Evolutionary conservation across 2,113 vertebrate species (phyloP).

Genomic region (Varanus komodoensis): DNA sequence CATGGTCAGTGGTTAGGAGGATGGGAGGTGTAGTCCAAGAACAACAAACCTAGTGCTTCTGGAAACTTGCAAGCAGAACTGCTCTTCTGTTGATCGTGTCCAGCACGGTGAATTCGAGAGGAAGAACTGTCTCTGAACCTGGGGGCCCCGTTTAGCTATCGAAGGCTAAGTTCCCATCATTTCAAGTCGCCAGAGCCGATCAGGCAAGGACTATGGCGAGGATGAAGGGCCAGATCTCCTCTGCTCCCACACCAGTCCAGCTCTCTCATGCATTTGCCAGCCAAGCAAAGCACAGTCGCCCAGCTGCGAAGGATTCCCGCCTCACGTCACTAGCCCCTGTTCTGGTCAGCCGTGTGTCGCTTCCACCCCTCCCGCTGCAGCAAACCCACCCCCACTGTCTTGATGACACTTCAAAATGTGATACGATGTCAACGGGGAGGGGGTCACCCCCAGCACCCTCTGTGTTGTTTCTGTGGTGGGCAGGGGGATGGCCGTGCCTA

Average conservation of each 20-base stretch:
- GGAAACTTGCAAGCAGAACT: neutral
- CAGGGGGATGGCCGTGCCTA: neutral
- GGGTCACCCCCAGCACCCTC: too few species aligned
- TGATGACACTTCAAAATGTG: constrained; percentile 7
- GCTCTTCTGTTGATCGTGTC: neutral
- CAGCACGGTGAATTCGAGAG: too few species aligned
- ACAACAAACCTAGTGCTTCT: neutral
- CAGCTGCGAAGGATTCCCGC: too few species aligned
- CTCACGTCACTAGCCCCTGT: too few species aligned
- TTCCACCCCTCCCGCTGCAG: neutral
- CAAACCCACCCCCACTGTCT: neutral
- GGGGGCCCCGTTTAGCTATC: neutral
- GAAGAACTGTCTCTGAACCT: too few species aligned
- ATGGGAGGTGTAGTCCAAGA: neutral
- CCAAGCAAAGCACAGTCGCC: too few species aligned
- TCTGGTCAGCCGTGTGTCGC: too few species aligned
- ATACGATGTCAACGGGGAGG: constrained; percentile 13
- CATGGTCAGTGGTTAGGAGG: neutral
- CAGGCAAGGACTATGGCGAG: too few species aligned
- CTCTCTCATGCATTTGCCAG: too few species aligned
- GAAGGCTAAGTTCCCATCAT: neutral
- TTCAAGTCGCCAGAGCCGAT: too few species aligned
- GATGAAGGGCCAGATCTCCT: neutral
- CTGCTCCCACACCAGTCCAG: neutral
- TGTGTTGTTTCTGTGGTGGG: constrained; percentile 12